Evolutionary conservation across 2,888 invertebrate species (phyloP).

Genomic region (Aphodius sticticus): DNA sequence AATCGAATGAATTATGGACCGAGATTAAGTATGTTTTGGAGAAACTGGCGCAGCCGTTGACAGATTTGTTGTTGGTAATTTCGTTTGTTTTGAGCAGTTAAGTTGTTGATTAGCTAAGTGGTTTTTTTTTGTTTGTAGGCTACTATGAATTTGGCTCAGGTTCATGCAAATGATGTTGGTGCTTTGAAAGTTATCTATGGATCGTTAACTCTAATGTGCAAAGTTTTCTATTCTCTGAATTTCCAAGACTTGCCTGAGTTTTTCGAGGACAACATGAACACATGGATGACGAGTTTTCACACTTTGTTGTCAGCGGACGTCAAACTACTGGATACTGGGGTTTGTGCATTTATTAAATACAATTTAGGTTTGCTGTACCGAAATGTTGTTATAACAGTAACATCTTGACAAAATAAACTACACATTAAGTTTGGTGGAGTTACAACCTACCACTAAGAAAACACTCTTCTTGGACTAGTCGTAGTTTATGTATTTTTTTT

Average conservation of each 20-base stretch:
- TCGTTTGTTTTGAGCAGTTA: conserved; percentile 23
- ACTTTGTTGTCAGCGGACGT: conserved; percentile 82
- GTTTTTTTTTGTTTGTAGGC: conserved; percentile 64
- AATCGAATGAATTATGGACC: conserved; percentile 92
- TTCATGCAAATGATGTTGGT: conserved; percentile 80
- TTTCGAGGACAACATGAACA: conserved; percentile 96
- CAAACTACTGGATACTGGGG: conserved; percentile 73
- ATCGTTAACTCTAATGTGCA: conserved; percentile 86
- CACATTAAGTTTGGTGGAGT: no score
- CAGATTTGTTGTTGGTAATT: conserved; percentile 85
- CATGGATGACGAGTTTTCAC: conserved; percentile 94
- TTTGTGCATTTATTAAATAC: conserved; percentile 52
- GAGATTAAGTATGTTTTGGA: conserved; percentile 97
- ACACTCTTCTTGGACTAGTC: no score
- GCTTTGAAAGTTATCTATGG: conserved; percentile 88
- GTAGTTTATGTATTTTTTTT: no score
- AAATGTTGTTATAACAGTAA: background rate
- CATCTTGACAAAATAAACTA: no score
- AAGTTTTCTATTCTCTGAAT: conserved; percentile 97
- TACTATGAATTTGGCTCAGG: conserved; percentile 82
- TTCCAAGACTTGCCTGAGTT: conserved; percentile 98
- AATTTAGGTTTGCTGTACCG: background rate
- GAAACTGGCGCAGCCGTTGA: conserved; percentile 91
- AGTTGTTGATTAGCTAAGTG: background rate
- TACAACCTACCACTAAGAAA: no score